Conservation (phyloP, 2,797 vertebrate genomes). For the Oreochromis mossambicus region DNA sequence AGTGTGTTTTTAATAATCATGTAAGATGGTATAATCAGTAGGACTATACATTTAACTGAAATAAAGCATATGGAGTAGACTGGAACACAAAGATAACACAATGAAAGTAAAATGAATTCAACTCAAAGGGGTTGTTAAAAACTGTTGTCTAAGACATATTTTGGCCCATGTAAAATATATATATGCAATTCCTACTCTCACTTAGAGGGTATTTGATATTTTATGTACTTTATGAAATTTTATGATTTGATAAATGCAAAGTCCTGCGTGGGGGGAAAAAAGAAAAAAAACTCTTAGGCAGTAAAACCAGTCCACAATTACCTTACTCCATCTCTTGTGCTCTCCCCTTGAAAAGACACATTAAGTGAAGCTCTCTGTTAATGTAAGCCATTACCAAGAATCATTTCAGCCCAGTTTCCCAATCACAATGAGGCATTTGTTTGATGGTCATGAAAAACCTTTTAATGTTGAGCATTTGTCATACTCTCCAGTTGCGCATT, state of each 20-base stretch:
- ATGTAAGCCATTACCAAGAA: slow-evolving; percentile 32
- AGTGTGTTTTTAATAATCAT: background rate
- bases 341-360: background rate
- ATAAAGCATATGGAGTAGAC: background rate
- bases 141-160: background rate
- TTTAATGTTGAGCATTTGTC: slow-evolving; percentile 26
- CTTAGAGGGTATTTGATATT: background rate
- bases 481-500: background rate
- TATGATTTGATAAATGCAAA: background rate
- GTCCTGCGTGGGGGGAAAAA: background rate
- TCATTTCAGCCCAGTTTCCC: slow-evolving; percentile 4
- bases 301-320: slow-evolving; percentile 7
- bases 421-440: slow-evolving; percentile 6
- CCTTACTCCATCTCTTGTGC: background rate
- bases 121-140: background rate
- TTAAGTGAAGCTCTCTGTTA: background rate
- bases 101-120: background rate
- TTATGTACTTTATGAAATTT: background rate
- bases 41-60: background rate
- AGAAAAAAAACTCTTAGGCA: background rate
- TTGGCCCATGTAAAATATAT: background rate
- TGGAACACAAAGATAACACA: background rate
- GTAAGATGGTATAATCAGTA: background rate
- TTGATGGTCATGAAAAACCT: slow-evolving; percentile 20
- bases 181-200: background rate